These are phyloP conservation scores for Calliphora vicina DNA, from an alignment of 1,140 invertebrate genomes.

Conservation along the genomic window DNA sequence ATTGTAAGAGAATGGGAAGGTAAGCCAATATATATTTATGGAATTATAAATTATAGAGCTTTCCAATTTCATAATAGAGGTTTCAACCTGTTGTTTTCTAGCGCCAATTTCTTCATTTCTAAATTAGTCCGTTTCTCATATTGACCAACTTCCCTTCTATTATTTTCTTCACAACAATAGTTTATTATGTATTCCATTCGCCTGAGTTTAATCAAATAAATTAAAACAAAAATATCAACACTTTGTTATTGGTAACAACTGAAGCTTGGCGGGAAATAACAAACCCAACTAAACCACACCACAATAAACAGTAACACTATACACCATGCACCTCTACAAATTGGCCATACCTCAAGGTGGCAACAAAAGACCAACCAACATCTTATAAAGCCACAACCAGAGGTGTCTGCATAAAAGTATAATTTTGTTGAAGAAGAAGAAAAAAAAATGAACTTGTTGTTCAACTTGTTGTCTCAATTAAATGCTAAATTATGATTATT, in stretches of 20 bases:
- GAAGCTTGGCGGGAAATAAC: too few species aligned
- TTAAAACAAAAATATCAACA: background rate
- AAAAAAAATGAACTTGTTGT: background rate
- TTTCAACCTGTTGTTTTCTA: too few species aligned
- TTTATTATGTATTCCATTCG: too few species aligned
- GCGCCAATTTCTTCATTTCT: too few species aligned
- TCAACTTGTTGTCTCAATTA: slow-evolving; percentile 22
- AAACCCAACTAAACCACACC: background rate
- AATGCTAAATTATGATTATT: slow-evolving; percentile 12
- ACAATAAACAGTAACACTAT: background rate
- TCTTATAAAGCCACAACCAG: background rate
- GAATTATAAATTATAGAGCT: too few species aligned
- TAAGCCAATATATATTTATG: too few species aligned
- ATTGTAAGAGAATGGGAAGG: too few species aligned
- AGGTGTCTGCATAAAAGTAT: background rate
- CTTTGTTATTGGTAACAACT: background rate
- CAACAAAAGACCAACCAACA: background rate
- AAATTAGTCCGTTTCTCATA: too few species aligned
- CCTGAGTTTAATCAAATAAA: background rate
- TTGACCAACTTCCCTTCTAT: too few species aligned
- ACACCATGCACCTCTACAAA: background rate
- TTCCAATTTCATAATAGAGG: too few species aligned
- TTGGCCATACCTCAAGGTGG: background rate
- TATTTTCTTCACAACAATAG: too few species aligned
- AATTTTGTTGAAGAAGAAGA: too few species aligned